Conservation (phyloP, 2,888 invertebrate species). For the Leistus spinibarbis region DNA sequence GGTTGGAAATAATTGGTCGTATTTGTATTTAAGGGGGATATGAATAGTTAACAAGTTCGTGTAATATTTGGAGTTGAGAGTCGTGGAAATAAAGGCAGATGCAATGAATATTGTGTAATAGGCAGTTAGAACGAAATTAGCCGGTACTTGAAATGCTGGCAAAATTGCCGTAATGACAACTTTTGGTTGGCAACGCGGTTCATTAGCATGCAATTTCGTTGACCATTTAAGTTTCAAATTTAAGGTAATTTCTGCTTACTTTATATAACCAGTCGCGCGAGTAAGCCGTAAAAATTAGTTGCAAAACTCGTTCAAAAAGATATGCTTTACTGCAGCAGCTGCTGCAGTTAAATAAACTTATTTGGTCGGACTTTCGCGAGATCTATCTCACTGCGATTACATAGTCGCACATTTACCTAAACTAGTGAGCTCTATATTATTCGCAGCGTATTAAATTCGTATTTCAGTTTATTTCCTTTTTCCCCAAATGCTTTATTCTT, state of each 20-base stretch:
- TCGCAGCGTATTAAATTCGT: slow-evolving; percentile 33
- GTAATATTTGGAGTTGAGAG: background rate
- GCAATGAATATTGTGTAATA: background rate
- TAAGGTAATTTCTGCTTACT: slow-evolving; percentile 22
- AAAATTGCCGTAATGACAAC: background rate
- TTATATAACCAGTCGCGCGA: slow-evolving; percentile 5
- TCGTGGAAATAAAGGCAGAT: background rate
- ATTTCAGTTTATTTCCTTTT: slow-evolving; percentile 36
- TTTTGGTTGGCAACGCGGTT: background rate
- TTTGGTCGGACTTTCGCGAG: background rate
- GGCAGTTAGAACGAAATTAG: background rate
- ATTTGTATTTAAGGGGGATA: background rate
- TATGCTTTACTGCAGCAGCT: background rate
- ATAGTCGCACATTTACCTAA: background rate
- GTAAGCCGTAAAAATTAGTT: slow-evolving; percentile 36
- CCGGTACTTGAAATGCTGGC: background rate
- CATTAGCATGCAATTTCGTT: slow-evolving; percentile 33
- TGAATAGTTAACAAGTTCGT: background rate
- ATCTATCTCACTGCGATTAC: background rate
- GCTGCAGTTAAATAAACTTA: slow-evolving; percentile 4
- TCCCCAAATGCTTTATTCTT: slow-evolving; percentile 1
- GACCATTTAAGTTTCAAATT: slow-evolving; percentile 29
- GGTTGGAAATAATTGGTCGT: no score
- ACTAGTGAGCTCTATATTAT: slow-evolving; percentile 1
- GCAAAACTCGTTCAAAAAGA: background rate